Base-by-base conservation (phyloP, 2,797 vertebrate species). In the Phalloptychus januarius region DNA sequence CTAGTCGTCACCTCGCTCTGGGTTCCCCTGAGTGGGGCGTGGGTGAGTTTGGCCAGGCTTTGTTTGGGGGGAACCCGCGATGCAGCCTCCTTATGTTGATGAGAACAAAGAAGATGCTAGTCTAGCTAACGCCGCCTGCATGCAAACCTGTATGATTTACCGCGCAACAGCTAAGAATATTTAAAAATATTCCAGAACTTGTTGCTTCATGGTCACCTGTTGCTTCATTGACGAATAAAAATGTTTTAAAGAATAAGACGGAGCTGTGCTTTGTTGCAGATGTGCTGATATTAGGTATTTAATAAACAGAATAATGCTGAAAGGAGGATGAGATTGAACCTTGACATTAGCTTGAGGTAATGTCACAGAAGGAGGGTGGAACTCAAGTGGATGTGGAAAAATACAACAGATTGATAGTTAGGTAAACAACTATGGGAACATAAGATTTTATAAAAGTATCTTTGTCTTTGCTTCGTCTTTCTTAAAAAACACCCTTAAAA, bases 1-100 rank as follows among this genome's bases (percentile, higher is more conserved):
- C 89, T 76, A 88, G 88, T 95, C 93, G 91, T 92, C 91, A 83
- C 89, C 90, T 91, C 58, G 7, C 85, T 88, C 77, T 79, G 75
- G 79, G 71, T 82, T 89, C 78, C 84, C 80, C 48, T 11, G 50
- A 71, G 82, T 77, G 86, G 86, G 75, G 33, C 10, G 20, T 83
- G 16, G 23, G 23, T 40, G 86, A 77, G 87, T 83, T 87, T 78
- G 74, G 78, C 73, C 56, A 15, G 69, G 82, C 48, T 73, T 81
- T 63, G 69, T 31, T 69, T 36, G n/a, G 28, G 33, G 71, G 56
- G 67, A 83, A 75, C 73, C 73, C 50, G 28, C 65, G 72, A 44
- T 86, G 73, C 65, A 82, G 75, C 74, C 52, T 20, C 81, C 89
- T 89, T 87, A 85, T 82, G 85, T 70, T 75, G 83, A 88, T 31